Evolutionary conservation across 2,797 vertebrate species (phyloP), one percentile per base, ranked within the genome.

Genomic region (Dromococcyx pavoninus): DNA sequence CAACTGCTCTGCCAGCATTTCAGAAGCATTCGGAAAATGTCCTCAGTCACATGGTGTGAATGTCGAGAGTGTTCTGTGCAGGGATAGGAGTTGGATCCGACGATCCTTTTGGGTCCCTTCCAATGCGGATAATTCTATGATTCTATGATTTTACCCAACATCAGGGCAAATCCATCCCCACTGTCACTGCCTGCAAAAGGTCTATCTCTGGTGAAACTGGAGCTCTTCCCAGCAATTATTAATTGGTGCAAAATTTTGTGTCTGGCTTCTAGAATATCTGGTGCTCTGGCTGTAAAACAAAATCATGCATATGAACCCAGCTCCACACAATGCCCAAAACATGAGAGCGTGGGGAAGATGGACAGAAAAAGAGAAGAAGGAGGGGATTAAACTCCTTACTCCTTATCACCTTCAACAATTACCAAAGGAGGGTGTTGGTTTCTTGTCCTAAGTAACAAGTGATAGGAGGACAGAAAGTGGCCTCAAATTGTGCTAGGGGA

Each of bases 311-410:
- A 32, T 72, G 37, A 88, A 72, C 32, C 4, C 35, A 25, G 44
- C 48, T 73, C 13, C n/a, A 54, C 48, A 53, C 22, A 57, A 14
- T 15, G 27, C 27, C 46, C 15, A 60, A 69, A 85, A 39, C n/a
- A 23, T 1, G 2, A 43, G 7, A 43, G 17, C 1, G 0, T 9
- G 11, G 17, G 11, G 15, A 88, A 86, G 14, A 16, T 7, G 27
- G 21, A 33, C 27, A 70, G n/a, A 86, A 77, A 90, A 67, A 0
- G 0, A 4, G 10, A 18, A 3, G 27, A 79, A 91, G 23, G 35
- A 56, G 22, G 5, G 27, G 13, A 81, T 2, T 5, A 25, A 8
- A 7, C 7, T 32, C 12, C 17, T 17, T 5, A 8, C 23, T 41
- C 44, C 44, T 44, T 46, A 46, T 46, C 44, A 22, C 17, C 44